Base-by-base conservation (phyloP, 2,113 vertebrate genomes). In the Labeo catla region DNA sequence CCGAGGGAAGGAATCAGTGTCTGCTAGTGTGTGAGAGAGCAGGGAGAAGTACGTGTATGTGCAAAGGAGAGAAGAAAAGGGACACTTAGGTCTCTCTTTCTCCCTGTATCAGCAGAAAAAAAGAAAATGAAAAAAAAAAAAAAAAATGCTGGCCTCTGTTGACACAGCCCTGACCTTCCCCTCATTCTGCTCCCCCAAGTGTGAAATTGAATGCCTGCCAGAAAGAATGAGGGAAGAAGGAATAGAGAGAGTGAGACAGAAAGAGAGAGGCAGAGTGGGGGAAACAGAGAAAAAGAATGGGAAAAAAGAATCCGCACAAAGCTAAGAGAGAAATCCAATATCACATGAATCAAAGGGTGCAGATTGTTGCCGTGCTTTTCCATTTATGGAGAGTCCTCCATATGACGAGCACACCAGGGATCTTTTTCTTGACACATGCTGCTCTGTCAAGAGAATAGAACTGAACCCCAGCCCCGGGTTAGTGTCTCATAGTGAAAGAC, bases 181-280 rank as follows among this genome's bases (percentile, higher is more conserved):
- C 85, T 89, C 79, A 89, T 86, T 87, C 88, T 87, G 88, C 87
- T 91, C 88, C 90, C 90, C 90, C 90, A 91, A 89, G 88, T 91
- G 90, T 91, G 90, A 91, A 91, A 91, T 91, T 89, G 90, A 89
- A 91, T 87, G 88, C 86, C 85, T 84, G 87, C 87, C 90, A 91
- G 88, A 86, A 89, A 91, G 74, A 52, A 84, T 70, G 82, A 70
- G 78, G 63, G 84, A 70, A 49, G 84, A 76, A 80, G 74, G 74
- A 76, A 85, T 59, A 15, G 65, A 57, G 77, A 73, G 78, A 54
- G 63, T 47, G 57, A 83, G 84, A 70, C 36, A 52, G 70, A 84
- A n/a, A 70, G 54, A 47, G 49, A 84, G 65, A 68, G 49, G 63
- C 23, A 63, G 66, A 84, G 78, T 76, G 57, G 50, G 63, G 23